phyloP scores from a whole-genome alignment of 2,888 invertebrate genomes.

The Eristalis intricaria region DNA sequence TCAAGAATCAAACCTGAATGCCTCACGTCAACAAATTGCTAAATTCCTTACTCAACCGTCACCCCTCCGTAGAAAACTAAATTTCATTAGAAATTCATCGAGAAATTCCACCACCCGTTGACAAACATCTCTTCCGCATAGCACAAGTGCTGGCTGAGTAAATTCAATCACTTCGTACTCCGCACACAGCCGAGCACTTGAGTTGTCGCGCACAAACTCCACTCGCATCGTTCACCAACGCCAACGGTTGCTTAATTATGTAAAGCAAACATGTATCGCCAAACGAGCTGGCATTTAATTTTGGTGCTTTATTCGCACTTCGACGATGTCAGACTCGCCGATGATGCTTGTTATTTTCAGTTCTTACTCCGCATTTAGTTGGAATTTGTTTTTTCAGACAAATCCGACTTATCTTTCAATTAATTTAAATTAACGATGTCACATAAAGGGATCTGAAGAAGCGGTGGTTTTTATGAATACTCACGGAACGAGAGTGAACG shows the following conservation, averaged over 20 bases:
- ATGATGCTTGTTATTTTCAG: background rate
- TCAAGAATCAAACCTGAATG: too few species aligned
- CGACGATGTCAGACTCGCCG: background rate
- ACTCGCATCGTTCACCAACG: too few species aligned
- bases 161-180: background rate
- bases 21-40: too few species aligned
- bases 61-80: background rate
- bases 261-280: background rate
- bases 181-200: background rate
- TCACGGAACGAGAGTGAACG: background rate
- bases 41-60: background rate
- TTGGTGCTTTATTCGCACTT: background rate
- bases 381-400: background rate
- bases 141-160: background rate
- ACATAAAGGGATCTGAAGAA: background rate
- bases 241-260: background rate
- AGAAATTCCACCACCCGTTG: background rate
- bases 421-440: constrained; percentile 24
- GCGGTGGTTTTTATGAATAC: constrained; percentile 9
- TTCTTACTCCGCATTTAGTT: background rate
- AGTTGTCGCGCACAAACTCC: background rate
- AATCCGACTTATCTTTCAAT: background rate
- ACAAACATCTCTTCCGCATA: background rate
- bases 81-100: background rate
- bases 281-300: background rate